Percentiles rank a stretch among this genome's conserved stretches.
Conservation (phyloP, 2,113 vertebrate species). For the Pollimyrus isidori region DNA sequence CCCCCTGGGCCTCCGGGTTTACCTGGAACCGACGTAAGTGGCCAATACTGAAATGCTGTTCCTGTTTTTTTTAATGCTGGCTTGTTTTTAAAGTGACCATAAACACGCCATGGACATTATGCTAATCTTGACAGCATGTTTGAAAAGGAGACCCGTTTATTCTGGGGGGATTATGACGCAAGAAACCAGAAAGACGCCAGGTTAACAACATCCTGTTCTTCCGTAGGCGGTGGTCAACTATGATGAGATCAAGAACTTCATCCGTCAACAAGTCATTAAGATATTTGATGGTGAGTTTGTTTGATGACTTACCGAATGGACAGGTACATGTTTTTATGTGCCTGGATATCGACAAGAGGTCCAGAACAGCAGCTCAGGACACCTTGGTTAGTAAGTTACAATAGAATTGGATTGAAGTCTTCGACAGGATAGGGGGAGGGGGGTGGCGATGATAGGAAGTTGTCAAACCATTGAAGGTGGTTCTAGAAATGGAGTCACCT, state of each 20-base stretch:
- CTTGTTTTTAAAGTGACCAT: neutral
- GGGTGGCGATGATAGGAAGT: neutral
- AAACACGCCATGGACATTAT: neutral
- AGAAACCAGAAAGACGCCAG: neutral
- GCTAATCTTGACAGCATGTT: neutral
- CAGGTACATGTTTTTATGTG: neutral
- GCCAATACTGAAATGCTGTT: neutral
- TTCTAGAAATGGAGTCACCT: too few relatives aligned
- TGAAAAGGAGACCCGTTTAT: neutral
- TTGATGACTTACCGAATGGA: neutral
- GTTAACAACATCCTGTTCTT: neutral
- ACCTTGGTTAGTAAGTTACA: neutral
- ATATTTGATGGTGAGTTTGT: constrained; percentile 80
- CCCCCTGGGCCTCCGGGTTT: constrained; percentile 65
- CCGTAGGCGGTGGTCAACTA: constrained; percentile 85
- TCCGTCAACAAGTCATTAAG: constrained; percentile 89
- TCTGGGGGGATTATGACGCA: neutral
- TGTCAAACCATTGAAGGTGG: neutral
- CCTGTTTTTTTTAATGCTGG: neutral
- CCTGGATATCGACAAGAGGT: neutral
- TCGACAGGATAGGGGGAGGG: neutral
- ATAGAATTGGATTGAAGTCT: neutral
- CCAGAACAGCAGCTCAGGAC: neutral
- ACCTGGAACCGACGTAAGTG: constrained; percentile 79
- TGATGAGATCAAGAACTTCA: constrained; percentile 86